Percentiles rank a stretch among this genome's conserved stretches.
phyloP scores from a whole-genome alignment of 2,888 invertebrate species.

The Mesoligia furuncula region DNA sequence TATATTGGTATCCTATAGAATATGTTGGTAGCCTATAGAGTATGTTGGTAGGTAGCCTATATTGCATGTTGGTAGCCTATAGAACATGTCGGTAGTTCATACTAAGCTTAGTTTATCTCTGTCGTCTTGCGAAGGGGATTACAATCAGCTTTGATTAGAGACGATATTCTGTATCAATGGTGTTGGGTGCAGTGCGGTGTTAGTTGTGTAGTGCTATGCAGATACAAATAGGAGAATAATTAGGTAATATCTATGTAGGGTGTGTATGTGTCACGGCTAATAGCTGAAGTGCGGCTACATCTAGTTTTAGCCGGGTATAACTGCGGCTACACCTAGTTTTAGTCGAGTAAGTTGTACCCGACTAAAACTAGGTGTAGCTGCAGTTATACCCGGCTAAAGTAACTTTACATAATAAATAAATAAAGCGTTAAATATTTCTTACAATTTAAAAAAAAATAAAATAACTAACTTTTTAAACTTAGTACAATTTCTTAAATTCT shows the following conservation, averaged over 20 bases:
- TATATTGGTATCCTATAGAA: neutral
- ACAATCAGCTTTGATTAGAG: conserved; percentile 32
- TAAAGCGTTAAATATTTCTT: no score
- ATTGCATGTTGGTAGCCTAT: neutral
- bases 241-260: neutral
- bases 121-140: neutral
- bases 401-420: no score
- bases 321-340: no score
- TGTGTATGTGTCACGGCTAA: no score
- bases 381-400: neutral
- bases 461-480: no score
- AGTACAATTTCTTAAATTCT: no score
- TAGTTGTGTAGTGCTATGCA: neutral
- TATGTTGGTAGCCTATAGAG: neutral
- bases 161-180: conserved; percentile 15
- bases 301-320: no score
- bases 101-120: neutral
- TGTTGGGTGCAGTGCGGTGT: neutral
- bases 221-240: neutral
- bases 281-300: no score
- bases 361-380: no score
- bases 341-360: no score
- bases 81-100: neutral
- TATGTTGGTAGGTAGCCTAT: neutral
- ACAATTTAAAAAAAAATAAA: no score